Percentiles rank a stretch among this genome's conserved stretches.
Evolutionary conservation across 2,888 invertebrate species (phyloP).

Genomic region (Yponomeuta sedellus): DNA sequence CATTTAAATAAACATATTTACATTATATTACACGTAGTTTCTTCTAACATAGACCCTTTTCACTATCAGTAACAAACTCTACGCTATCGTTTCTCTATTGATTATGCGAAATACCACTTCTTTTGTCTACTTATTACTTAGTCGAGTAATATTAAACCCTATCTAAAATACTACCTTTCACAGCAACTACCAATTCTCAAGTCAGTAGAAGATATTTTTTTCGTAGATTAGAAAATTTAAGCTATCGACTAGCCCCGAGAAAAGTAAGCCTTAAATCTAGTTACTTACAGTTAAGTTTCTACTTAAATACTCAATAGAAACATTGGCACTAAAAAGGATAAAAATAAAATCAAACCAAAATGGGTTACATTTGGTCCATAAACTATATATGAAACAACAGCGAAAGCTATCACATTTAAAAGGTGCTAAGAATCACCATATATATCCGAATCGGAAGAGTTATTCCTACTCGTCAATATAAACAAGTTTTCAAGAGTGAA

Average conservation of each 20-base stretch:
- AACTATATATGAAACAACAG: neutral
- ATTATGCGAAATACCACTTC: slow-evolving; percentile 18
- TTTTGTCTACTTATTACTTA: neutral
- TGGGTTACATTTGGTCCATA: neutral
- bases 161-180: neutral
- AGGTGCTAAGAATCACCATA: no score
- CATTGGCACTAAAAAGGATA: neutral
- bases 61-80: slow-evolving; percentile 37
- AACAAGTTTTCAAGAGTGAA: no score
- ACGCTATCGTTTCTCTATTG: slow-evolving; percentile 29
- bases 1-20: slow-evolving; percentile 27
- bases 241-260: neutral
- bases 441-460: no score
- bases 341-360: neutral
- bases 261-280: neutral
- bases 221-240: neutral
- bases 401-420: neutral
- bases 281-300: neutral
- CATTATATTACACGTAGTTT: slow-evolving; percentile 22
- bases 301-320: neutral
- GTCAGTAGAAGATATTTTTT: neutral
- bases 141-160: neutral
- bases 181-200: neutral
- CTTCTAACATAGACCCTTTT: slow-evolving; percentile 15
- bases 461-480: no score